Evolutionary conservation across 2,797 vertebrate genomes (phyloP).

Genomic region (Sebastolobus altivelis): DNA sequence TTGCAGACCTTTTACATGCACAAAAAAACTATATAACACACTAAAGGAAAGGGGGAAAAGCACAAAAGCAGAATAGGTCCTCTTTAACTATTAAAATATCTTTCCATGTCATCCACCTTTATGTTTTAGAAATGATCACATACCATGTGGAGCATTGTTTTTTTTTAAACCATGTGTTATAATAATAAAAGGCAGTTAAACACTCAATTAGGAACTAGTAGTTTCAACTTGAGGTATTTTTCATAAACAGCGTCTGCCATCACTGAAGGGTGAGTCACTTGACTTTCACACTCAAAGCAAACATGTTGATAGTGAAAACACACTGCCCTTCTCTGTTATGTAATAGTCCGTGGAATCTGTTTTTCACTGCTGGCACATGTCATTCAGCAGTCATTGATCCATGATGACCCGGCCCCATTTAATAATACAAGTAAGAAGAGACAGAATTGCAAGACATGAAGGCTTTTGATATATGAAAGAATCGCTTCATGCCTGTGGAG

Average conservation of each 20-base stretch:
- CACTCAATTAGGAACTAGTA: background rate
- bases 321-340: conserved; percentile 16
- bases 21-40: too few species aligned
- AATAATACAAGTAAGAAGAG: background rate
- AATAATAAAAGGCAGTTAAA: background rate
- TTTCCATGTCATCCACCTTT: background rate
- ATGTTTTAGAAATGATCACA: background rate
- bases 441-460: background rate
- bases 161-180: background rate
- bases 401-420: conserved; percentile 1
- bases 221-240: conserved; percentile 1
- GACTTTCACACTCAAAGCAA: conserved; percentile 47
- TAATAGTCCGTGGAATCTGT: conserved; percentile 9
- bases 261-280: conserved; percentile 18
- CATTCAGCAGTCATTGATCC: conserved; percentile 13
- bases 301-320: conserved; percentile 76
- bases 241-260: background rate
- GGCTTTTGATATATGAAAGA: background rate
- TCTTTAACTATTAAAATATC: background rate
- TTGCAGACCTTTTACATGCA: too few species aligned
- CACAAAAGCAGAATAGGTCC: rapidly evolving
- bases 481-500: background rate
- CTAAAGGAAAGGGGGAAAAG: too few species aligned
- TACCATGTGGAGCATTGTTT: too few species aligned
- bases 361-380: conserved; percentile 24